Conservation (phyloP, 2,113 vertebrate genomes). For the Brachirus orientalis region DNA sequence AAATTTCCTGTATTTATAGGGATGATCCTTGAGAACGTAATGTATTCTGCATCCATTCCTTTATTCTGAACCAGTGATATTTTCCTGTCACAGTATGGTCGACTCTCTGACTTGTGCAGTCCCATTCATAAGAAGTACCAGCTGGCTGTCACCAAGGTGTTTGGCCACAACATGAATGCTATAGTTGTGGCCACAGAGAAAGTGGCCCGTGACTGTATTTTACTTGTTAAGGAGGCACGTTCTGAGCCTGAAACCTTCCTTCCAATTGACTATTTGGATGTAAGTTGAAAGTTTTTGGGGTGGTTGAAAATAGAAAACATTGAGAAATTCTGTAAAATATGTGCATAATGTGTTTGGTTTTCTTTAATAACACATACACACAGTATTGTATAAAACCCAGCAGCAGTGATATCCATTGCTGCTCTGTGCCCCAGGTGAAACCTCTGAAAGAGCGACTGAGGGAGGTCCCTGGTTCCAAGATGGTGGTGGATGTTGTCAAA, state of each 20-base stretch:
- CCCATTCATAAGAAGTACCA: slow-evolving; percentile 97
- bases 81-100: slow-evolving; percentile 85
- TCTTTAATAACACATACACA: no score
- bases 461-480: slow-evolving; percentile 87
- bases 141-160: slow-evolving; percentile 93
- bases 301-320: background rate
- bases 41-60: background rate
- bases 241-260: slow-evolving; percentile 94
- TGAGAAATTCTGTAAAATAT: background rate
- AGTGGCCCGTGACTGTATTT: slow-evolving; percentile 90
- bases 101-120: slow-evolving; percentile 90
- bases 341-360: background rate
- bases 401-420: background rate
- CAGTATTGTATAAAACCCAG: background rate
- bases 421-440: slow-evolving; percentile 81
- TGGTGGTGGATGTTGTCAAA: slow-evolving; percentile 93
- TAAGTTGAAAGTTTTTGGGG: slow-evolving; percentile 71
- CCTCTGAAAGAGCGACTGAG: slow-evolving; percentile 91
- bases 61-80: background rate
- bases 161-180: slow-evolving; percentile 88
- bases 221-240: slow-evolving; percentile 88
- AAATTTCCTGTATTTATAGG: no score
- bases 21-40: no score
- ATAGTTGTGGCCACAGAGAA: slow-evolving; percentile 92
- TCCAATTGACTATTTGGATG: slow-evolving; percentile 91